Base-by-base conservation (phyloP, 1,140 invertebrate genomes). In the Zophobas morio region DNA sequence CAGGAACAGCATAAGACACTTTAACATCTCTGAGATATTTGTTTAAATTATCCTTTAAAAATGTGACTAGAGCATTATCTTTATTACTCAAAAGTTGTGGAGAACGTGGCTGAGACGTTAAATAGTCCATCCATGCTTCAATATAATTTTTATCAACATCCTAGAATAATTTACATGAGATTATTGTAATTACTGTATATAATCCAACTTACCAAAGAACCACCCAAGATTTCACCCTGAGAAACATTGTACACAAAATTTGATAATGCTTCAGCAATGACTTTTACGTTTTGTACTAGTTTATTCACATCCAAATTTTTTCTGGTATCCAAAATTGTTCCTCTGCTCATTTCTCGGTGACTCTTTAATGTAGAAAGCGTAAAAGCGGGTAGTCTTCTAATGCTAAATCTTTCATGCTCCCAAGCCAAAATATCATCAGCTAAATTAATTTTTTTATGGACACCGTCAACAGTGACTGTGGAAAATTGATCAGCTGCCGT, bases 371-470 rank as follows among this genome's bases (percentile, higher is more conserved):
- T 90, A n/a, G 97, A 98, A 2, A 99, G 80, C 5, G 97, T 99
- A 81, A 98, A 94, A 0, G 96, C 96, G 35, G 96, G 93, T 76
- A 99, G 90, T 78, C 96, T 90, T 76, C 95, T 91, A 81, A 99
- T 96, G 84, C 96, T 98, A 86, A 95, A 99, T 82, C 97, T 89
- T 86, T 99, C 98, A 84, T 99, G 98, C 85, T 99, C 98, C 98
- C 98, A 99, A 0, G 96, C 94, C 39, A 99, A 73, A 72, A 93
- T 90, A 74, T 97, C 95, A 70, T 99, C 96, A 0, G 96, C 96
- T n/a, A 99, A 87, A 89, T 99, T 98, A 79, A 99, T 99, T 88
- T 99, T 99, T 86, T 99, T 99, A 83, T 99, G 97, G 6, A 97
- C 89, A 63, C 96, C 90, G 81, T 96, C 92, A 35, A 97, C 90